Conservation (phyloP, 2,797 vertebrate genomes). For the Trachops cirrhosus region DNA sequence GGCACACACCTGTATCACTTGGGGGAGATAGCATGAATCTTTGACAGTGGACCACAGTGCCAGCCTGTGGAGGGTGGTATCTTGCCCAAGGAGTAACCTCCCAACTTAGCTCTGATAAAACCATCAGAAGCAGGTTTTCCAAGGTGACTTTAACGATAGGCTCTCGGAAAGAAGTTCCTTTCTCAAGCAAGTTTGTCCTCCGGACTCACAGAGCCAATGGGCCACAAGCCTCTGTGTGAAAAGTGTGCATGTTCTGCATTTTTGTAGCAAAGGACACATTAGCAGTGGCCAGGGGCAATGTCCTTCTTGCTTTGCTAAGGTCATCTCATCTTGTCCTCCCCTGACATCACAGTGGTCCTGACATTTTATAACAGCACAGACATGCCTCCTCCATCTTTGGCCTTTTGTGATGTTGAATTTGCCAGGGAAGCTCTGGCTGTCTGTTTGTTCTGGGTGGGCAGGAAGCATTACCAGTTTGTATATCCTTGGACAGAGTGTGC, state of each 20-base stretch:
- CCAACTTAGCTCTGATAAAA: background rate
- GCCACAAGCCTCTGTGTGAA: background rate
- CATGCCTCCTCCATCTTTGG: background rate
- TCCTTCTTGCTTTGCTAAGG: background rate
- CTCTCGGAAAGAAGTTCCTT: background rate
- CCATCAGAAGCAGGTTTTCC: background rate
- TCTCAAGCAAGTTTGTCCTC: background rate
- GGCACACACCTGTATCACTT: background rate
- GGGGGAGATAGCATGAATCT: background rate
- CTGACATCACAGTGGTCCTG: conserved; percentile 39
- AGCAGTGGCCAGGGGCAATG: background rate
- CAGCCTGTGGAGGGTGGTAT: background rate
- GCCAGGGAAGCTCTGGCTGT: background rate
- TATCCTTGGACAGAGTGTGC: background rate
- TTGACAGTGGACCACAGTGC: too few species aligned
- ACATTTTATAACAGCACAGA: background rate
- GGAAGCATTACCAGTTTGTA: background rate
- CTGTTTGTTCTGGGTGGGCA: background rate
- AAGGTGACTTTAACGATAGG: background rate
- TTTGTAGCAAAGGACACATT: background rate
- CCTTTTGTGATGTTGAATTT: background rate
- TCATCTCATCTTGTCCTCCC: background rate
- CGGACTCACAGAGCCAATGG: background rate
- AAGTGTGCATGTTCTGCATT: background rate
- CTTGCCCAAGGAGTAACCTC: background rate